Evolutionary conservation across 2,888 invertebrate genomes (phyloP).

Genomic region (Tinea pellionella): DNA sequence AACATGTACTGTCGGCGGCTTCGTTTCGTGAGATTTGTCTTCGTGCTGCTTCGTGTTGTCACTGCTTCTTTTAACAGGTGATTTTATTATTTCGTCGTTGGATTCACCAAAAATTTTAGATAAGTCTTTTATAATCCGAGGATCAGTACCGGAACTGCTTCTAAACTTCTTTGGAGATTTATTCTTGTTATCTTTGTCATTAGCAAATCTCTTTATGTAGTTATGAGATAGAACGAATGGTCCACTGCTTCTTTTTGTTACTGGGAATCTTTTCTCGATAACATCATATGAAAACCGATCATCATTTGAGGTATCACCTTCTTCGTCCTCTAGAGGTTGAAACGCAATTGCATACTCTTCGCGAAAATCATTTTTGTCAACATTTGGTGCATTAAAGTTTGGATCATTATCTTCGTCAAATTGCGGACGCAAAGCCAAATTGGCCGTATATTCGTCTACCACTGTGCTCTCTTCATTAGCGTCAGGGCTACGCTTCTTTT

Average conservation of each 20-base stretch:
- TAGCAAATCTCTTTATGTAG: slow-evolving; percentile 38
- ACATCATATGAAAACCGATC: slow-evolving; percentile 51
- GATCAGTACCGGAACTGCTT: slow-evolving; percentile 72
- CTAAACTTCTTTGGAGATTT: slow-evolving; percentile 41
- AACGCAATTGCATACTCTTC: slow-evolving; percentile 62
- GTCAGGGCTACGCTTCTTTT: slow-evolving; percentile 57
- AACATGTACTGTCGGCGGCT: slow-evolving; percentile 42
- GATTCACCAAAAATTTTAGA: slow-evolving; percentile 73
- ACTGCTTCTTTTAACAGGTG: slow-evolving; percentile 66
- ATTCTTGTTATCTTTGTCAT: slow-evolving; percentile 37
- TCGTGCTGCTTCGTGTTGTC: slow-evolving; percentile 40
- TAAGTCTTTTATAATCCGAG: slow-evolving; percentile 76
- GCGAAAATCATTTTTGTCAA: slow-evolving; percentile 52
- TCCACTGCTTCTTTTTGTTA: slow-evolving; percentile 73
- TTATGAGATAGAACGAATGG: slow-evolving; percentile 30
- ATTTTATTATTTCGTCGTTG: slow-evolving; percentile 49
- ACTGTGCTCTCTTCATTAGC: slow-evolving; percentile 17
- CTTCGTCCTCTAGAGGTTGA: slow-evolving; percentile 58
- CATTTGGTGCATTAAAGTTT: slow-evolving; percentile 43
- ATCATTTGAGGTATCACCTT: slow-evolving; percentile 51
- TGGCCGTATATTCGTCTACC: slow-evolving; percentile 4
- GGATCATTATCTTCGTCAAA: slow-evolving; percentile 23
- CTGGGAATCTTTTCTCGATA: slow-evolving; percentile 73
- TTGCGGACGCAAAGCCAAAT: background rate
- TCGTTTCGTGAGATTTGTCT: slow-evolving; percentile 42